phyloP scores from a whole-genome alignment of 2,888 invertebrate genomes.

The Dicranocentrus wangi region DNA sequence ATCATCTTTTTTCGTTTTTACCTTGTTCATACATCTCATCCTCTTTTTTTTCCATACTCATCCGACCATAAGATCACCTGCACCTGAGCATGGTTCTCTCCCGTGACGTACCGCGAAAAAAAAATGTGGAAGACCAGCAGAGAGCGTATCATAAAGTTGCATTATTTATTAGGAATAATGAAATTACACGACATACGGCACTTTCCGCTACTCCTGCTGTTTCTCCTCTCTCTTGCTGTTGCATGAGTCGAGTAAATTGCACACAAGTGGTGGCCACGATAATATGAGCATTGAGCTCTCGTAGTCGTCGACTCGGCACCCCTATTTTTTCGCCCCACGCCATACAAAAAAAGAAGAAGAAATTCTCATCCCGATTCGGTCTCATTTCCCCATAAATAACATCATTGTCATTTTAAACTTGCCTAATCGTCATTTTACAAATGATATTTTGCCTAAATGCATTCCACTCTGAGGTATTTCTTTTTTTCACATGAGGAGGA shows the following conservation, averaged over 20 bases:
- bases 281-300: conserved; percentile 9
- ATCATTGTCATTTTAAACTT: conserved; percentile 16
- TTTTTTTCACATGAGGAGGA: not conserved
- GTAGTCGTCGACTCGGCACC: too few species aligned
- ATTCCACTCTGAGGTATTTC: not conserved
- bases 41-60: not conserved
- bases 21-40: not conserved
- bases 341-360: not conserved
- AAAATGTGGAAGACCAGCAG: not conserved
- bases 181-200: conserved; percentile 45
- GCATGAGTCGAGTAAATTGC: conserved; percentile 19
- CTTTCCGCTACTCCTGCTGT: conserved; percentile 5
- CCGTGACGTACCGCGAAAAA: conserved; percentile 4
- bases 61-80: conserved; percentile 7
- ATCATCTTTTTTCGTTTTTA: not conserved
- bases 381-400: conserved; percentile 14
- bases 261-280: conserved; percentile 4
- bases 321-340: conserved; percentile 10
- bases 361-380: not conserved
- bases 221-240: not conserved
- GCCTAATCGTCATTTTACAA: conserved; percentile 25
- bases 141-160: conserved; percentile 29
- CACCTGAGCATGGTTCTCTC: conserved; percentile 12
- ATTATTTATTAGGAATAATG: conserved; percentile 38
- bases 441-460: not conserved